Evolutionary conservation across 2,113 vertebrate species (phyloP).

Genomic region (Serilophus lunatus): DNA sequence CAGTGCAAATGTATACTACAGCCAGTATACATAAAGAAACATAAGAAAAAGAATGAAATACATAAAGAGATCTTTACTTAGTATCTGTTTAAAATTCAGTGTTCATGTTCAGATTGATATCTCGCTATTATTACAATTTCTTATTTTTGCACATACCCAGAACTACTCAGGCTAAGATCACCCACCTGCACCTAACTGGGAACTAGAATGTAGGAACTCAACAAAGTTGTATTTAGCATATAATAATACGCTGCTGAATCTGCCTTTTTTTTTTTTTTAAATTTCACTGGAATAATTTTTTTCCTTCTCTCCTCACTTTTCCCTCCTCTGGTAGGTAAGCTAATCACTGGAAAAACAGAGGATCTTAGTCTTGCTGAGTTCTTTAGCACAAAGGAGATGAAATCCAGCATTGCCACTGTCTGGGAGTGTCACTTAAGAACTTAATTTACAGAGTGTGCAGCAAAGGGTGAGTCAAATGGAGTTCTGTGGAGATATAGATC

Average conservation of each 20-base stretch:
- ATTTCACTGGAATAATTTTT: neutral
- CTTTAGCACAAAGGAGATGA: neutral
- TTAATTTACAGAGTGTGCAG: accelerated
- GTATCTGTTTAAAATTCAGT: neutral
- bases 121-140: neutral
- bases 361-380: neutral
- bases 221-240: neutral
- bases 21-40: neutral
- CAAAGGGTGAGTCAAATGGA: neutral
- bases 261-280: neutral
- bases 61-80: neutral
- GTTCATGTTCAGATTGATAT: neutral
- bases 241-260: neutral
- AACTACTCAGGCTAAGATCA: neutral
- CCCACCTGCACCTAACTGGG: neutral
- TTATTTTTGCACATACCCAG: neutral
- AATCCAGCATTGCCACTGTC: neutral
- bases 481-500: neutral
- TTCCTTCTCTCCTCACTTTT: neutral
- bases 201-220: neutral
- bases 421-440: neutral
- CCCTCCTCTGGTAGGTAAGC: neutral
- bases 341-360: neutral
- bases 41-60: no score
- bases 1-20: neutral